phyloP scores from a whole-genome alignment of 2,888 invertebrate species.

The Rhogogaster chlorosoma region DNA sequence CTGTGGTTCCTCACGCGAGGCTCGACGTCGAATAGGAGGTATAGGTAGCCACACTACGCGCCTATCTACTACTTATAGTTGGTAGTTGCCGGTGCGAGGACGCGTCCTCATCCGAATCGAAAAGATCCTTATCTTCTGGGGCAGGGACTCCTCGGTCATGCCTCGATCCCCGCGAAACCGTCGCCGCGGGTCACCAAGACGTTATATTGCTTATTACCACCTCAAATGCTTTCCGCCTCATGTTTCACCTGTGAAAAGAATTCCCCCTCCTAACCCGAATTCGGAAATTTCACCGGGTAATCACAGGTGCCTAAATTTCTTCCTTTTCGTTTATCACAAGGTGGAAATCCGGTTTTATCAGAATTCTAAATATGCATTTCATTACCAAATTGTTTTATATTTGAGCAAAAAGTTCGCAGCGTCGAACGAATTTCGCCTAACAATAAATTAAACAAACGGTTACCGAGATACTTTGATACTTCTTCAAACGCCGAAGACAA shows the following conservation, averaged over 20 bases:
- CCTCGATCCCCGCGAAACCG: slow-evolving; percentile 73
- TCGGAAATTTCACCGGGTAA: background rate
- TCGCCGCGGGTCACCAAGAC: slow-evolving; percentile 71
- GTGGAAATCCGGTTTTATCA: background rate
- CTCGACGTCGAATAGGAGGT: background rate
- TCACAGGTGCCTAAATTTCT: background rate
- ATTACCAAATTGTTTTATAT: background rate
- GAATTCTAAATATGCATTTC: background rate
- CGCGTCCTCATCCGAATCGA: slow-evolving; percentile 75
- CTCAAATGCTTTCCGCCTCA: slow-evolving; percentile 19
- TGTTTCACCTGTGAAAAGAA: slow-evolving; percentile 26
- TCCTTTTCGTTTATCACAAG: background rate
- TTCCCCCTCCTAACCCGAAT: background rate
- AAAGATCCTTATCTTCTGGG: slow-evolving; percentile 74
- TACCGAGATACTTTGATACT: background rate
- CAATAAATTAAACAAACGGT: background rate
- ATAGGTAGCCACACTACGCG: slow-evolving; percentile 29
- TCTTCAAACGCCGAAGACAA: background rate
- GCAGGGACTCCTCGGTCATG: slow-evolving; percentile 71
- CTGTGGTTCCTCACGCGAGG: slow-evolving; percentile 43
- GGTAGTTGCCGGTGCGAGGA: slow-evolving; percentile 59
- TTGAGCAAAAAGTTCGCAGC: background rate
- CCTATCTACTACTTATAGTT: background rate
- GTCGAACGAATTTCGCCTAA: background rate
- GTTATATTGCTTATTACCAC: slow-evolving; percentile 43